Evolutionary conservation across 2,888 invertebrate genomes (phyloP).

Genomic region (Pristionchus exspectatus): DNA sequence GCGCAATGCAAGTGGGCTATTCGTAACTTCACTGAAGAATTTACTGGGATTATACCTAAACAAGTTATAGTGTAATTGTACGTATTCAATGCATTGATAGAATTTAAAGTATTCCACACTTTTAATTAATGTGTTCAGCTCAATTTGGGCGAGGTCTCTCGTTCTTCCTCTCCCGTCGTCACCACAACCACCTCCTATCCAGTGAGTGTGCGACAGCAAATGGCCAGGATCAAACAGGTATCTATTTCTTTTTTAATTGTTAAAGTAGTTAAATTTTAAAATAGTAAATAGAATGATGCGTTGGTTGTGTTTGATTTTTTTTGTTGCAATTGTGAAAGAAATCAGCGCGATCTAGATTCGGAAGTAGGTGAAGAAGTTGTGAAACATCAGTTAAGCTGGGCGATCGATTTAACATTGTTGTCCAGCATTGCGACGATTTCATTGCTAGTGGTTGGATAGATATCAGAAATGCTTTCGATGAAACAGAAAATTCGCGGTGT

Average conservation of each 20-base stretch:
- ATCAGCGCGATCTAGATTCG: background rate
- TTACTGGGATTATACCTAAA: no score
- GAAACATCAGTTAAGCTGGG: background rate
- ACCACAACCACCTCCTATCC: slow-evolving; percentile 17
- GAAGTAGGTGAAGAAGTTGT: background rate
- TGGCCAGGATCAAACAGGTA: slow-evolving; percentile 60
- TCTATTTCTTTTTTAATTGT: background rate
- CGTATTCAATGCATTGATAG: no score
- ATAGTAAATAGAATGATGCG: no score
- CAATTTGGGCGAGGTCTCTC: slow-evolving; percentile 45
- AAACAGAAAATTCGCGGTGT: no score
- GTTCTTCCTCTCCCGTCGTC: slow-evolving; percentile 51
- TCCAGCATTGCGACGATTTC: no score
- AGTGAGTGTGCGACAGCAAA: slow-evolving; percentile 58
- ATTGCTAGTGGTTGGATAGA: no score
- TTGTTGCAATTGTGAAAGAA: background rate
- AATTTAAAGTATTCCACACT: no score
- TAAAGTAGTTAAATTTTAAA: no score
- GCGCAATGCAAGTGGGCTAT: no score
- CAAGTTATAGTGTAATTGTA: no score
- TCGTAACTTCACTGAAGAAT: no score
- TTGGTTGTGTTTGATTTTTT: background rate
- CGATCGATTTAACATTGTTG: background rate
- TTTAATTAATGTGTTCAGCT: slow-evolving; percentile 3
- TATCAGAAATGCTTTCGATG: no score